These are phyloP conservation scores for Geodia barretti DNA, from an alignment of 37 sponge, comb jelly and placozoan genomes.

Conservation along the genomic window DNA sequence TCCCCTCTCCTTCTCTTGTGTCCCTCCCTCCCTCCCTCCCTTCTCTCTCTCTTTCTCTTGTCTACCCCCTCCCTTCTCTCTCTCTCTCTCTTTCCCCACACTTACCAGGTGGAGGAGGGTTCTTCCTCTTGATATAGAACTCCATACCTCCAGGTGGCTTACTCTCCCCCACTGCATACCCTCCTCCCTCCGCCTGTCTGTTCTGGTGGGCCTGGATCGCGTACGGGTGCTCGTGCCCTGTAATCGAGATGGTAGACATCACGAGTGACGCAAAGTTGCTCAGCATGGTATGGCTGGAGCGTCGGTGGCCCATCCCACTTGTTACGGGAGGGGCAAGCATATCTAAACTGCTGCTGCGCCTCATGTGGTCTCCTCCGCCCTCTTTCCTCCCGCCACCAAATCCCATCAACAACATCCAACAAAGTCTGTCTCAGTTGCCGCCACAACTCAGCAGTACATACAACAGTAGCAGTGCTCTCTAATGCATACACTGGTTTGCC, in stretches of 20 bases:
- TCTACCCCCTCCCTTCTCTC: background rate
- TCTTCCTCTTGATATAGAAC: constrained; percentile 64
- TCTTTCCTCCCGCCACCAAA: background rate
- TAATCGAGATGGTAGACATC: background rate
- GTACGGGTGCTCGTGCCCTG: constrained; percentile 72
- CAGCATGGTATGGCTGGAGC: background rate
- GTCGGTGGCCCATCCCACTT: background rate
- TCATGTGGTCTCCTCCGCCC: background rate
- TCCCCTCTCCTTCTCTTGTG: no score
- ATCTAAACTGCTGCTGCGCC: background rate
- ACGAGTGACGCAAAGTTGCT: background rate
- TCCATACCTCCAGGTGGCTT: constrained; percentile 54
- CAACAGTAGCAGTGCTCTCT: no score
- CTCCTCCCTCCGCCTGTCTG: constrained; percentile 56
- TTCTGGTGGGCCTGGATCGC: constrained; percentile 65
- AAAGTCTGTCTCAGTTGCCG: no score
- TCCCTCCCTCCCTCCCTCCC: background rate
- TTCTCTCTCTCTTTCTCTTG: background rate
- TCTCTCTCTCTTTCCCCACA: background rate
- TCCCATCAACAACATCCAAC: background rate
- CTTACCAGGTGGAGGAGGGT: constrained; percentile 7
- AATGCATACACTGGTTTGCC: no score
- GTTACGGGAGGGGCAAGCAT: background rate
- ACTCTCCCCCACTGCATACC: constrained; percentile 19
- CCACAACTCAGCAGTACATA: no score